Base-by-base conservation (phyloP, 2,797 vertebrate species). In the Acanthis flammea region DNA sequence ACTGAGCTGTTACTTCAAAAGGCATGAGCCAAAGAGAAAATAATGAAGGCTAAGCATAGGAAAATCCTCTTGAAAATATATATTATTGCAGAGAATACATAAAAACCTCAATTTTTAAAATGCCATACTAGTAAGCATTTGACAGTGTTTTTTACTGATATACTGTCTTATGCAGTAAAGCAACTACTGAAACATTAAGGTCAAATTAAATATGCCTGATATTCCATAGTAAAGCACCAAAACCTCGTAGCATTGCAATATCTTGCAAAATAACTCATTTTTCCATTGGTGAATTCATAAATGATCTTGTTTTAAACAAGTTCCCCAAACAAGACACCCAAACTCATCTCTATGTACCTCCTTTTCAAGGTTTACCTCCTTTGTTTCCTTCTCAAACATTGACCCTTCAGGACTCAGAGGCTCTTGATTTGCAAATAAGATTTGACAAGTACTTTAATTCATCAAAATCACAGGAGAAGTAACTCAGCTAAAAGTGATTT, bases 1-100 rank as follows among this genome's bases (percentile, higher is more conserved):
- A 95, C 77, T 94, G 73, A 94, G 94, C 67, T 90, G 28, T 93
- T 97, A 78, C 94, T 58, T 97, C 42, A 21, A 58, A 93, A 97
- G 76, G 47, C 83, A 48, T 47, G 54, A 95, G 68, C 41, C 88
- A 96, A 96, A 87, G 75, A 91, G 89, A 79, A 81, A 75, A 89
- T 85, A 96, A 93, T 61, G 63, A 92, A 97, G 75, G n/a, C 42
- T 84, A 95, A 85, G 41, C 51, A 95, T 18, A 89, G 68, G 66
- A 94, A 86, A 93, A 90, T 79, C 31, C 53, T 76, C 88, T 63
- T 62, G 74, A 87, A 88, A 88, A 89, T 24, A 30, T 41, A 39
- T 68, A 86, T 70, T 86, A 76, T 51, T 25, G 54, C 8, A 88
- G 19, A 74, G 42, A 75, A 70, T 35, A 53, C 30, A 58, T 31